Evolutionary conservation across 2,888 invertebrate species (phyloP), one percentile per base, ranked within the genome.

Genomic region (Lamellibrachia columna): DNA sequence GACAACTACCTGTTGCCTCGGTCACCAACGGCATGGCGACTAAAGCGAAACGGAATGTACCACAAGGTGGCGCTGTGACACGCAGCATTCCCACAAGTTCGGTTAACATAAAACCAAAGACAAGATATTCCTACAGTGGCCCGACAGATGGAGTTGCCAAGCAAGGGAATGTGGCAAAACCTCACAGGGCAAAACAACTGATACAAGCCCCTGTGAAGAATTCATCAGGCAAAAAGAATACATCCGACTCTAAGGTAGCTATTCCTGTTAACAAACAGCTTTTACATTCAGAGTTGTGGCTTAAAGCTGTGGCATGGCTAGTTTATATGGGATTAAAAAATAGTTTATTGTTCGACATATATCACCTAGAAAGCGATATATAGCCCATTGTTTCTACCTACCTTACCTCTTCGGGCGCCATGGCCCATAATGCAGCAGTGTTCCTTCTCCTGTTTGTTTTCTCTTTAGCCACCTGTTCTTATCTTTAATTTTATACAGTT

Each of bases 1-100:
- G 75, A 22, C 75, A 75, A n/a, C 15, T 75, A n/a, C 75, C 75
- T 7, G 75, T 75, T 22, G 75, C 75, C 1, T 22, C 75, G 6
- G 75, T 75, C 75, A 75, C 75, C n/a, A n/a, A 75, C 7, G n/a
- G n/a, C 22, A 7, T 75, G 75, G 75, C 75, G 3, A 75, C 75
- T 1, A 75, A 75, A 75, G 75, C 75, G 11, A 75, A 75, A 6
- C 22, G 22, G 75, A 75, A 75, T 75, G 75, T 22, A 15, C 75
- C 75, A 22, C 15, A 75, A 75, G 75, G 75, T 75, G 75, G 75
- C 22, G 22, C 75, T 75, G 75, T 22, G 22, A 4, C n/a, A 6
- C 75, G 75, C 75, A 75, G 75, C n/a, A 75, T 75, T 75, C 75
- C 75, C 75, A 75, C 75, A 22, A 75, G 75, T 75, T 75, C 75